A percentile compares a stretch with the other conserved stretches of the same genome.
These are phyloP conservation scores for Prosopocoilus inquinatus DNA, from an alignment of 2,888 invertebrate species.

Conservation along the genomic window DNA sequence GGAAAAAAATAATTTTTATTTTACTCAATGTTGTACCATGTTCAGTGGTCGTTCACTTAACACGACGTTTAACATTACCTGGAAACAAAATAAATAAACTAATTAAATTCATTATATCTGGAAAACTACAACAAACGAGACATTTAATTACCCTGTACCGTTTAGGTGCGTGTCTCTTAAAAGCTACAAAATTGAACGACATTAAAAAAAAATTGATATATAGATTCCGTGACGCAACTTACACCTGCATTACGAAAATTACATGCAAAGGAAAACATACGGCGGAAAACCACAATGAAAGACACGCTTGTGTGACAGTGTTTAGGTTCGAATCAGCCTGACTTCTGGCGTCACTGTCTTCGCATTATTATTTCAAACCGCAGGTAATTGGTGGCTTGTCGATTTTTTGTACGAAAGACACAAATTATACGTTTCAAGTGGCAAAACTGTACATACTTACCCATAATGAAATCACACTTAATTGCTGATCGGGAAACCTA, in stretches of 20 bases:
- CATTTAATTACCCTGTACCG: not conserved
- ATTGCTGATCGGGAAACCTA: too few relatives aligned
- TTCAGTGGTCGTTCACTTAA: not conserved
- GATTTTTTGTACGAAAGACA: not conserved
- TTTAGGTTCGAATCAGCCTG: not conserved
- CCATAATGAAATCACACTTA: too few relatives aligned
- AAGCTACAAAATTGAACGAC: slow-evolving; percentile 31
- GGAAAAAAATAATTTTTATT: too few relatives aligned
- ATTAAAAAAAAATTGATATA: slow-evolving; percentile 24
- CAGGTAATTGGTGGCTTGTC: slow-evolving; percentile 10
- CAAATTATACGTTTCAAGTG: not conserved
- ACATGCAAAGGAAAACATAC: not conserved
- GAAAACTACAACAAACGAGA: not conserved
- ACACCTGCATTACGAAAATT: not conserved
- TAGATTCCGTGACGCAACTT: slow-evolving; percentile 31
- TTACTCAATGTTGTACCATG: not conserved
- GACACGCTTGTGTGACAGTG: not conserved
- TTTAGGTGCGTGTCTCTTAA: slow-evolving; percentile 7
- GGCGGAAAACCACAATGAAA: not conserved
- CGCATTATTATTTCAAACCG: slow-evolving; percentile 15
- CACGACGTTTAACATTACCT: not conserved
- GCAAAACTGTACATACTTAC: too few relatives aligned
- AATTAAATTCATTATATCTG: not conserved
- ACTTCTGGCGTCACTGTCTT: slow-evolving; percentile 8
- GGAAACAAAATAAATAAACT: not conserved